Evolutionary conservation across 2,113 vertebrate genomes (phyloP).

Genomic region (Monopterus albus): DNA sequence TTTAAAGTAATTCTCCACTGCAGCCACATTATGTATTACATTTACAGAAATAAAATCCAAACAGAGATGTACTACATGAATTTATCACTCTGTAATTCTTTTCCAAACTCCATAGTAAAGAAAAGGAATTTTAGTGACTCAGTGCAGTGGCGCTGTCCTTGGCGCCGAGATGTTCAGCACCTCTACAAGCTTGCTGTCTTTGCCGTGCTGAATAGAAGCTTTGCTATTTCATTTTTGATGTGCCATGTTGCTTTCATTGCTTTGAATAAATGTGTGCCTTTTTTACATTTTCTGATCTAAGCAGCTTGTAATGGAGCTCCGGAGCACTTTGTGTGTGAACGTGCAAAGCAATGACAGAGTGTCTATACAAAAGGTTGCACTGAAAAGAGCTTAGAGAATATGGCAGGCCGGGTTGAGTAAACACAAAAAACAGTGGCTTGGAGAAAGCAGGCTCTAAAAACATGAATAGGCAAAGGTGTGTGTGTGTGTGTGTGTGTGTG

Average conservation of each 20-base stretch:
- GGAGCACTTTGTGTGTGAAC: conserved; percentile 38
- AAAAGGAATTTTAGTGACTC: background rate
- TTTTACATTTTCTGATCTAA: conserved; percentile 25
- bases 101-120: background rate
- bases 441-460: background rate
- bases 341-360: conserved; percentile 40
- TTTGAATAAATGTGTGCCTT: conserved; percentile 19
- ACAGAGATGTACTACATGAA: background rate
- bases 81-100: background rate
- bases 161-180: conserved; percentile 22
- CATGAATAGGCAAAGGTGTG: background rate
- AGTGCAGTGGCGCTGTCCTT: conserved; percentile 19
- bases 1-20: background rate
- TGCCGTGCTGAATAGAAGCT: conserved; percentile 21
- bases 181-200: background rate
- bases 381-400: conserved; percentile 34
- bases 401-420: conserved; percentile 5
- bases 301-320: conserved; percentile 43
- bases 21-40: background rate
- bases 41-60: background rate
- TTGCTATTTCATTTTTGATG: conserved; percentile 33
- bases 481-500: background rate
- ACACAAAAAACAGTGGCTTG: background rate
- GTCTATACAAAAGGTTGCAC: conserved; percentile 21
- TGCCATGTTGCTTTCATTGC: conserved; percentile 23